A percentile compares a stretch with the other conserved stretches of the same genome.
These are phyloP conservation scores for Mesorhabditis sp. DNA, from an alignment of 2,888 invertebrate genomes.

Conservation along the genomic window DNA sequence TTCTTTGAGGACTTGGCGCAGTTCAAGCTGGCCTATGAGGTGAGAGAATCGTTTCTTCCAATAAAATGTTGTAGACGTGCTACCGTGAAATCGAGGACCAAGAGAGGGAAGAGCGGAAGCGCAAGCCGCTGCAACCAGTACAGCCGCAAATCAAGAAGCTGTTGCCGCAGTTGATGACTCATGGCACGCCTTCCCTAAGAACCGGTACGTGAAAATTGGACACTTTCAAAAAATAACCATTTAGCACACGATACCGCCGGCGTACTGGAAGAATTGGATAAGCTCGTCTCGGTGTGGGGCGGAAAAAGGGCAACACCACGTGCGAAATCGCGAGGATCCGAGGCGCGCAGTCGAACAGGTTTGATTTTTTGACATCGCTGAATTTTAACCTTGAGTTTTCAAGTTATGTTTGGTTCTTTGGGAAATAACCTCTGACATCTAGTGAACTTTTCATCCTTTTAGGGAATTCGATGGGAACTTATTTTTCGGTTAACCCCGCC, in stretches of 20 bases:
- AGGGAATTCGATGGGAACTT: too few relatives aligned
- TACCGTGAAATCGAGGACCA: neutral
- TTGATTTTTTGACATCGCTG: neutral
- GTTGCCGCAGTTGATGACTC: neutral
- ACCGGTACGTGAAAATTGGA: neutral
- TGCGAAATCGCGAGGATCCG: neutral
- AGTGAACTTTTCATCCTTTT: too few relatives aligned
- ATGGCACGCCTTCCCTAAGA: neutral
- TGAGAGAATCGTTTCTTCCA: conserved; percentile 61
- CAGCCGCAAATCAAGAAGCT: neutral
- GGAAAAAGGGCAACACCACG: neutral
- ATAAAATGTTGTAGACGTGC: too few relatives aligned
- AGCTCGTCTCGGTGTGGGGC: neutral
- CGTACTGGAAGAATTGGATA: conserved; percentile 43
- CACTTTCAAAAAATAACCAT: conserved; percentile 5
- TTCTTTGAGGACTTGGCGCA: conserved; percentile 90
- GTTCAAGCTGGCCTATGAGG: conserved; percentile 85
- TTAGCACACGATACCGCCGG: conserved; percentile 31
- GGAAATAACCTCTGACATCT: too few relatives aligned
- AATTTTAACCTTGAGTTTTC: too few relatives aligned
- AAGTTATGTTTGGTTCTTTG: too few relatives aligned
- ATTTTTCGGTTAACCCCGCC: too few relatives aligned
- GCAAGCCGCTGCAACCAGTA: conserved; percentile 6
- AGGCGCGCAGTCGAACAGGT: conserved; percentile 5
- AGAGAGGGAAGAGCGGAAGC: conserved; percentile 6